Conservation (phyloP, 1,140 invertebrate species). For the Brachionus paranguensis region DNA sequence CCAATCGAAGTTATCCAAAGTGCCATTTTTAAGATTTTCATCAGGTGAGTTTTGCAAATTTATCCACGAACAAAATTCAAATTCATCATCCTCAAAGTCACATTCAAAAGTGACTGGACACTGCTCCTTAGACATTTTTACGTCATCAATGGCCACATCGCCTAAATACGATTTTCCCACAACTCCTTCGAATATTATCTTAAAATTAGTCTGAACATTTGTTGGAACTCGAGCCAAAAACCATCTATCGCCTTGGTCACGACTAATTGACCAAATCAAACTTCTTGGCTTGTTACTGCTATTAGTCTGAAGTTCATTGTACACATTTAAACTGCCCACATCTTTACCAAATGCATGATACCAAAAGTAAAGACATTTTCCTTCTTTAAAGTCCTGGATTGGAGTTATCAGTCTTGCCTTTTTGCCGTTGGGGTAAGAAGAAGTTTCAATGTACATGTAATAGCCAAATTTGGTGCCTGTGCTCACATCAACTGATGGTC, state of each 20-base stretch:
- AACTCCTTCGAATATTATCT: conserved; percentile 28
- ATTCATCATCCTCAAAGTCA: conserved; percentile 21
- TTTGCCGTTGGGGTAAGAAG: not conserved
- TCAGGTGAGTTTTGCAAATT: not conserved
- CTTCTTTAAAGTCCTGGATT: not conserved
- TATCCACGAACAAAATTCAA: conserved; percentile 13
- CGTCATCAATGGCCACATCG: conserved; percentile 17
- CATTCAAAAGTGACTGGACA: conserved; percentile 6
- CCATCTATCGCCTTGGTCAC: not conserved
- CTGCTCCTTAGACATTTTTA: not conserved
- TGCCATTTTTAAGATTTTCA: not conserved
- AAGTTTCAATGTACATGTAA: conserved; percentile 44
- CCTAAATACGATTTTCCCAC: not conserved
- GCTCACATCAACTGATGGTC: conserved; percentile 44
- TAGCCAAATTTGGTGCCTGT: conserved; percentile 41
- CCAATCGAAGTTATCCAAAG: conserved; percentile 8
- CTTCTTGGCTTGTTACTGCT: conserved; percentile 42
- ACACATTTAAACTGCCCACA: conserved; percentile 48
- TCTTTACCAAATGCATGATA: conserved; percentile 47
- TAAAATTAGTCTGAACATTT: not conserved
- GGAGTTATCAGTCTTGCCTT: not conserved
- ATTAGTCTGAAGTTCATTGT: conserved; percentile 44
- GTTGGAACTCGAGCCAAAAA: not conserved
- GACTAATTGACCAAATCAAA: not conserved
- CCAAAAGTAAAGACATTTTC: conserved; percentile 44